These are phyloP conservation scores for Slavum lentiscoides DNA, from an alignment of 2,888 invertebrate genomes.

Conservation along the genomic window DNA sequence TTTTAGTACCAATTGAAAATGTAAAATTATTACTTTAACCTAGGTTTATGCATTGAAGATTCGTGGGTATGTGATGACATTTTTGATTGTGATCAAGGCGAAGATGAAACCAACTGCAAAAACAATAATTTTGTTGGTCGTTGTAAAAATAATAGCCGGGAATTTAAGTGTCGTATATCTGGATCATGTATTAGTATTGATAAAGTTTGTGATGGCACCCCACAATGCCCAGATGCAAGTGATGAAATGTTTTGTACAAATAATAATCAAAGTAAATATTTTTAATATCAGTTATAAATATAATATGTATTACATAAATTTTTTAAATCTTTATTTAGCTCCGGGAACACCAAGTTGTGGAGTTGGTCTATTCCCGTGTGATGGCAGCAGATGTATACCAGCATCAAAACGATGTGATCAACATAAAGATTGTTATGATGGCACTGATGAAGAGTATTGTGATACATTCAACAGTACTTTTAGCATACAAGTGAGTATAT, in stretches of 20 bases:
- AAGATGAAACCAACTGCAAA: conserved; percentile 67
- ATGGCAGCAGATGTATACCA: conserved; percentile 67
- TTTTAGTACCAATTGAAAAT: neutral
- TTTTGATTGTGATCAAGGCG: conserved; percentile 65
- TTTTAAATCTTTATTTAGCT: conserved; percentile 54
- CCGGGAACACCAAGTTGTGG: conserved; percentile 63
- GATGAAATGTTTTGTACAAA: conserved; percentile 61
- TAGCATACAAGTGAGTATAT: conserved; percentile 33
- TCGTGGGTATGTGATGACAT: conserved; percentile 69
- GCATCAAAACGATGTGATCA: conserved; percentile 70
- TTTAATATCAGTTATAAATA: neutral
- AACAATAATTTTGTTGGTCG: conserved; percentile 56
- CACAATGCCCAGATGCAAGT: conserved; percentile 66
- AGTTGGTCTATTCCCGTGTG: conserved; percentile 66
- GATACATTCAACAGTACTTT: conserved; percentile 3
- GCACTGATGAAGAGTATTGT: conserved; percentile 74
- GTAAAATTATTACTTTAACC: neutral
- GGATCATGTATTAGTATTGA: conserved; percentile 66
- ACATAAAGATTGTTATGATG: conserved; percentile 72
- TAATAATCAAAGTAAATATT: conserved; percentile 42
- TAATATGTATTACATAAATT: neutral
- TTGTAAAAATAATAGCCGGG: conserved; percentile 58
- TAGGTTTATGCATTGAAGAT: conserved; percentile 66
- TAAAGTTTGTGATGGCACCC: conserved; percentile 63
- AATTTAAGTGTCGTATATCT: conserved; percentile 68